Conservation (phyloP, 2,113 vertebrate genomes). For the Ailuropoda melanoleuca region DNA sequence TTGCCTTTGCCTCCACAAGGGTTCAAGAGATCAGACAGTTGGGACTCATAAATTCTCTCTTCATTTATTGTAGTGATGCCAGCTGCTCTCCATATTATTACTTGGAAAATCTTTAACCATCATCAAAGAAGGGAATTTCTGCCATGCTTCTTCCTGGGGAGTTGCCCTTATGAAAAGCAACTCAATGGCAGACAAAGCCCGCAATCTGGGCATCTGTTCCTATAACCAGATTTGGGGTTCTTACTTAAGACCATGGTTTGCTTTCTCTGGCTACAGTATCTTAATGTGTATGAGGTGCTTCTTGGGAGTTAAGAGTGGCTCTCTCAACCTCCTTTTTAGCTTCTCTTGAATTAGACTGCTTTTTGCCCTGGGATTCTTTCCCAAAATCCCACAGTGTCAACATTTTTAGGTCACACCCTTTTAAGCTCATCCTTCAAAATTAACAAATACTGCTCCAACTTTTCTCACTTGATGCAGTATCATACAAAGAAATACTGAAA, state of each 20-base stretch:
- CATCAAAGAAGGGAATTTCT: not conserved
- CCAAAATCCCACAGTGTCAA: not conserved
- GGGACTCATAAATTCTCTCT: not conserved
- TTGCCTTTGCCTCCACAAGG: not conserved
- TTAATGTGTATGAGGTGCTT: not conserved
- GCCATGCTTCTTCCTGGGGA: not conserved
- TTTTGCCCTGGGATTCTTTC: not conserved
- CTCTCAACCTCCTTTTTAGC: not conserved
- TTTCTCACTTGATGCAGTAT: not conserved
- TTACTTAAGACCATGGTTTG: not conserved
- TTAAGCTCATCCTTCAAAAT: not conserved
- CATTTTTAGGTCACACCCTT: not conserved
- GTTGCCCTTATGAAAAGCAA: not conserved
- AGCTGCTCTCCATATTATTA: not conserved
- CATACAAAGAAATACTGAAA: not conserved
- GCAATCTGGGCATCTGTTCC: not conserved
- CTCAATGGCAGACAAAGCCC: not conserved
- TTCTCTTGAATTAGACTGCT: not conserved
- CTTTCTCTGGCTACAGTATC: not conserved
- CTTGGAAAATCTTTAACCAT: not conserved
- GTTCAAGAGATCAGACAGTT: not conserved
- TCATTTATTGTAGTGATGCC: not conserved
- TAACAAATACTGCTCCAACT: not conserved
- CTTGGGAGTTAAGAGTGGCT: not conserved
- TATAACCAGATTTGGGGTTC: not conserved